Evolutionary conservation across 2,113 vertebrate species (phyloP).

Genomic region (Nycticryphes semicollaris): DNA sequence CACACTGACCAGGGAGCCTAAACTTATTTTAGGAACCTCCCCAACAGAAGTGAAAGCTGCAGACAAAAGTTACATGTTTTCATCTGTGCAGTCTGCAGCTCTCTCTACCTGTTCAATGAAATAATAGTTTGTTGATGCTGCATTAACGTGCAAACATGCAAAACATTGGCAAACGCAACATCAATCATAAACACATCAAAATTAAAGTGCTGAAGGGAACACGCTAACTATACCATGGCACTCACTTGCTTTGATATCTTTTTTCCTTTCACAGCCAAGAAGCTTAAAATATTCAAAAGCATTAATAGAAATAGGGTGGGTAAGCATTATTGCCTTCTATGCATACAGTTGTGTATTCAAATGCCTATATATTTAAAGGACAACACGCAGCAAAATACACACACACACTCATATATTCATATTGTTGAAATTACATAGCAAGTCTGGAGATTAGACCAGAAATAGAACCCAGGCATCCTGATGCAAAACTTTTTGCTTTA

Average conservation of each 20-base stretch:
- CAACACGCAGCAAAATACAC: neutral
- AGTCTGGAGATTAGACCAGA: conserved; percentile 21
- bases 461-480: conserved; percentile 18
- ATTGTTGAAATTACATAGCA: neutral
- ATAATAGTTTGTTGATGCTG: neutral
- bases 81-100: neutral
- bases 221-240: neutral
- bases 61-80: neutral
- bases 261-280: neutral
- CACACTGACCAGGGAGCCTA: neutral
- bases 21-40: neutral
- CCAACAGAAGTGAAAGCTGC: neutral
- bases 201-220: neutral
- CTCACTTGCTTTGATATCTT: neutral
- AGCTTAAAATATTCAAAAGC: neutral
- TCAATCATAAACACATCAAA: conserved; percentile 34
- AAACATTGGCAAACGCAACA: neutral
- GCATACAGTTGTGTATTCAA: neutral
- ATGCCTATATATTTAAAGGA: neutral
- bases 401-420: neutral
- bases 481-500: conserved; percentile 10
- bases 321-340: neutral
- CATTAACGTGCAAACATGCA: neutral
- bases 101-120: neutral
- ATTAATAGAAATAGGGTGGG: neutral